phyloP scores from a whole-genome alignment of 1,140 invertebrate species.

The Caenorhabditis briggsae region DNA sequence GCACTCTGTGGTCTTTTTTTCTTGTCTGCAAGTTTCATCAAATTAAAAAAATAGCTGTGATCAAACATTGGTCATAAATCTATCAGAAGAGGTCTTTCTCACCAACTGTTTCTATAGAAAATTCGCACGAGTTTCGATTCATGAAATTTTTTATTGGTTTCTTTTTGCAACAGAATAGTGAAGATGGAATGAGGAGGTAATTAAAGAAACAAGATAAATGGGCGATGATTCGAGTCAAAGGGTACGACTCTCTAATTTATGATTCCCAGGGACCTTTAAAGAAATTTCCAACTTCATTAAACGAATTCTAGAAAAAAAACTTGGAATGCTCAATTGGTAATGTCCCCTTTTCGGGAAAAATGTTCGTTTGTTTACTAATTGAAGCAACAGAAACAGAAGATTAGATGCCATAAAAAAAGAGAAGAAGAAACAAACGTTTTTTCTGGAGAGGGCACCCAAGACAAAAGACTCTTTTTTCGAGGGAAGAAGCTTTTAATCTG shows the following conservation, averaged over 20 bases:
- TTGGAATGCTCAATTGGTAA: constrained; percentile 1
- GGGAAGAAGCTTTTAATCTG: constrained; percentile 47
- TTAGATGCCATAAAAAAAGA: background rate
- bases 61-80: background rate
- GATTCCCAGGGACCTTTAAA: background rate
- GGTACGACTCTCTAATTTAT: constrained; percentile 15
- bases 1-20: too few relatives aligned
- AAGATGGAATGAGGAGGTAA: background rate
- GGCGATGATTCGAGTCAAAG: background rate
- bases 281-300: background rate
- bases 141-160: constrained; percentile 26
- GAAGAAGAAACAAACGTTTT: constrained; percentile 19
- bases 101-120: constrained; percentile 41
- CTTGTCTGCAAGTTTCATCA: too few relatives aligned
- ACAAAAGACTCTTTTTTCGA: constrained; percentile 15
- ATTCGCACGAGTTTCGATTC: background rate
- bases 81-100: background rate
- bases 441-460: constrained; percentile 1
- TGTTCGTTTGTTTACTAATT: constrained; percentile 50
- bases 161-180: constrained; percentile 6
- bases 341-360: background rate
- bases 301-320: background rate
- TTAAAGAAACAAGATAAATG: constrained; percentile 31
- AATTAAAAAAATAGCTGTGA: too few relatives aligned
- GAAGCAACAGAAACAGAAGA: background rate